Evolutionary conservation across 2,797 vertebrate genomes (phyloP), one percentile per base, ranked within the genome.

Genomic region (Taenioides sp.): DNA sequence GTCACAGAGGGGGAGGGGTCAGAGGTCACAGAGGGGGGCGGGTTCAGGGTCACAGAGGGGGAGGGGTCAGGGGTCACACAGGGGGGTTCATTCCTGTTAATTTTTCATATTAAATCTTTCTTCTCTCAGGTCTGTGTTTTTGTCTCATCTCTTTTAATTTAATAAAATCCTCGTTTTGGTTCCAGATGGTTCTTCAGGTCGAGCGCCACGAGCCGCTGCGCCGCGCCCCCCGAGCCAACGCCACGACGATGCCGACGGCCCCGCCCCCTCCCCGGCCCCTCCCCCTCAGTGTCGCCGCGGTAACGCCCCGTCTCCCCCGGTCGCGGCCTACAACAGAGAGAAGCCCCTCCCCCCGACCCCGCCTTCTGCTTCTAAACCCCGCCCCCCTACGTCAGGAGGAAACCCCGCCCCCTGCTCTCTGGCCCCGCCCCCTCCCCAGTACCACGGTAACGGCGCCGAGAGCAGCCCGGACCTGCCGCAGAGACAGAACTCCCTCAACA

Each of bases 401-500:
- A 87, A 87, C 78, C 61, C 88, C 18, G 23, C 87, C 3, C 78
- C 87, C 28, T 83, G 93, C 3, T 75, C 86, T 37, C 77, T 91
- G 54, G 93, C 95, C 7, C 95, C 95, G 0, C 95, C 96, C 0
- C 95, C 94, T 0, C 95, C 94, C 0, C 94, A 94, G 1, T 96
- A 96, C 71, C 95, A 94, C 0, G 70, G 93, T 71, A 97, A 96
- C 1, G 94, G 96, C 3, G 80, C 87, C 0, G 96, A 97, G 64
- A 84, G 75, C 0, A 95, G 93, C 3, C 97, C 96, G 0, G 96
- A 98, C 75, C 92, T 97, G 80, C 96, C 96, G 0, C 95, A 96
- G 90, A 94, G 96, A 80, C 96, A 97, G 84, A 97, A 97, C 90
- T 98, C 97, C 9, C 93, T 97, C 80, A 95, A 94, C 91, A 98